Evolutionary conservation across 2,113 vertebrate genomes (phyloP).

Genomic region (Sturnira hondurensis): DNA sequence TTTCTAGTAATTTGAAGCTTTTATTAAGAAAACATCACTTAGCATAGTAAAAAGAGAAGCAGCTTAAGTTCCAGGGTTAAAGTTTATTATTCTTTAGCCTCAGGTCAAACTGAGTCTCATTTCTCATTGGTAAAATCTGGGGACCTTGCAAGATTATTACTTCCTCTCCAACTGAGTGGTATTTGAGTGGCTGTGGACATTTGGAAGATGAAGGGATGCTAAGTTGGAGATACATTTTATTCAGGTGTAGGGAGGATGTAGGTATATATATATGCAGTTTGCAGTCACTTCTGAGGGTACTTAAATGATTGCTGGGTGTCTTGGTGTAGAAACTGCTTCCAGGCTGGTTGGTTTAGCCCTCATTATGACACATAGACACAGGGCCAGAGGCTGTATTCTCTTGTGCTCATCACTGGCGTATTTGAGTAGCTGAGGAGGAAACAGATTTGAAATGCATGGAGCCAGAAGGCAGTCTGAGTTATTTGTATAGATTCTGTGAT

Average conservation of each 20-base stretch:
- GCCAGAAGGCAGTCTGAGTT: not conserved
- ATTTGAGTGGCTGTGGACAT: not conserved
- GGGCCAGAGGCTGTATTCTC: not conserved
- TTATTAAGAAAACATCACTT: not conserved
- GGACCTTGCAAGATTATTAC: not conserved
- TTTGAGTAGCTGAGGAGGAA: not conserved
- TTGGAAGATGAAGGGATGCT: not conserved
- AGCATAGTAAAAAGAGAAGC: not conserved
- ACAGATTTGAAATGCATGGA: not conserved
- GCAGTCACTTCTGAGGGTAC: not conserved
- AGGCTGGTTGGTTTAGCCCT: not conserved
- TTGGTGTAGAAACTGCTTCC: not conserved
- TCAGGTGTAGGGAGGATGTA: not conserved
- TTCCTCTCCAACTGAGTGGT: not conserved
- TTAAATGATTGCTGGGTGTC: not conserved
- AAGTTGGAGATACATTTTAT: not conserved
- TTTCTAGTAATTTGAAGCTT: not conserved
- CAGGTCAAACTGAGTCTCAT: not conserved
- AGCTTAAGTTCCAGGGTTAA: not conserved
- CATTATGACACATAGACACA: not conserved
- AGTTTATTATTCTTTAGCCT: not conserved
- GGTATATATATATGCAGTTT: not conserved
- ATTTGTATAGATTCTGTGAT: not conserved
- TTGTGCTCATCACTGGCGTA: not conserved
- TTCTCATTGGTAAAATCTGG: not conserved